phyloP scores from a whole-genome alignment of 2,888 invertebrate genomes.

The Pyralis farinalis region DNA sequence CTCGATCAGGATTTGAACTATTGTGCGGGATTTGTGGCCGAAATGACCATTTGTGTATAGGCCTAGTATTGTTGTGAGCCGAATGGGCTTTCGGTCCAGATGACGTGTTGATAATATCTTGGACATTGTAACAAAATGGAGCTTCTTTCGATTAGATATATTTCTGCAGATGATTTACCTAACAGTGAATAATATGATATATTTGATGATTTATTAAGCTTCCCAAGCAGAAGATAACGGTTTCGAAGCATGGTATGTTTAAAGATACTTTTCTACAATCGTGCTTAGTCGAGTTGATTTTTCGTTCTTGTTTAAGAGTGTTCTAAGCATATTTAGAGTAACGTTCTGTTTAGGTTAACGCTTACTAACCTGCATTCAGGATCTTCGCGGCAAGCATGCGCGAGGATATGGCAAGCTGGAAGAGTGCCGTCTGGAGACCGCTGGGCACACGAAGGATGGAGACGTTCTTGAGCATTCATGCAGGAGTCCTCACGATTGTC shows the following conservation, averaged over 20 bases:
- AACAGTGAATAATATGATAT: no score
- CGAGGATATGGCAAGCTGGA: conserved; percentile 93
- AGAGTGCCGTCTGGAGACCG: conserved; percentile 86
- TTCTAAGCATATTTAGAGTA: no score
- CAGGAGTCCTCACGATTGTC: conserved; percentile 93
- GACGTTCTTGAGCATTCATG: conserved; percentile 93
- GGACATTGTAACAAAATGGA: no score
- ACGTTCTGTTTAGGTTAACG: no score
- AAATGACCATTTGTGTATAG: conserved; percentile 2
- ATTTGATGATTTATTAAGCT: no score
- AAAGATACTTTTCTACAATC: no score
- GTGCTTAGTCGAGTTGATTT: no score
- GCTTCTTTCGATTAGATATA: no score
- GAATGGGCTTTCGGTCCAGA: background rate
- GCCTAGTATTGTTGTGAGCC: background rate
- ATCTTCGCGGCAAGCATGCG: conserved; percentile 90
- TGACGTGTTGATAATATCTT: background rate
- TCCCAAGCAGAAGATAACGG: no score
- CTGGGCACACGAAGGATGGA: conserved; percentile 94
- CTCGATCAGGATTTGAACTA: background rate
- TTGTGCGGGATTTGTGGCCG: conserved; percentile 4
- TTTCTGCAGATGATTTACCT: no score
- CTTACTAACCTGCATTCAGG: conserved; percentile 89
- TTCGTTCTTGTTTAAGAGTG: no score
- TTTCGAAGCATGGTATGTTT: no score